Percentiles rank a stretch among this genome's conserved stretches.
Evolutionary conservation across 1,140 invertebrate genomes (phyloP).

Genomic region (Danaus plexippus): DNA sequence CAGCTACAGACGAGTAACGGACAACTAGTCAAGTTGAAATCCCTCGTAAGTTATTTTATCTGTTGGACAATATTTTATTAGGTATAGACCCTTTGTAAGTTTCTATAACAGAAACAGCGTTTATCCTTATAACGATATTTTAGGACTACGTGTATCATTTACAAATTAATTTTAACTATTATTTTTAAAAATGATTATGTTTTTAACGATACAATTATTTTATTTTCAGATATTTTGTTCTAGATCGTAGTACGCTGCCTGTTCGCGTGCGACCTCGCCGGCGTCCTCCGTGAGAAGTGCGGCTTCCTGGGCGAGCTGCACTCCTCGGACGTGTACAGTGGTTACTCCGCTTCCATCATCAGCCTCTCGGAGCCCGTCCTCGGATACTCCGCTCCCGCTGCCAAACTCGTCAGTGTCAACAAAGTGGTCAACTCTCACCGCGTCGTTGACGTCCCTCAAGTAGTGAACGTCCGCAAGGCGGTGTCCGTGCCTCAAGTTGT

Average conservation of each 20-base stretch:
- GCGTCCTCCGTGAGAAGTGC: slow-evolving; percentile 14
- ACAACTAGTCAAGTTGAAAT: slow-evolving; percentile 15
- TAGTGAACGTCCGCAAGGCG: slow-evolving; percentile 34
- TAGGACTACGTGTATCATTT: too few species aligned
- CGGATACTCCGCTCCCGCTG: slow-evolving; percentile 17
- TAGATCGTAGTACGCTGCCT: slow-evolving; percentile 16
- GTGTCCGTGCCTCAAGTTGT: slow-evolving; percentile 30
- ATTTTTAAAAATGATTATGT: slow-evolving; percentile 1
- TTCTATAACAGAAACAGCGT: too few species aligned
- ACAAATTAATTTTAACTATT: too few species aligned
- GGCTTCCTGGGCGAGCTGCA: slow-evolving; percentile 12
- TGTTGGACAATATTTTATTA: too few species aligned
- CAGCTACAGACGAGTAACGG: neutral
- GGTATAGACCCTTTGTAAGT: too few species aligned
- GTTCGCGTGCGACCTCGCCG: slow-evolving; percentile 17
- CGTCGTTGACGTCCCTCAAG: slow-evolving; percentile 31
- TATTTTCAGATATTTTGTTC: neutral
- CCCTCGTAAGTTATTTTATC: slow-evolving; percentile 12
- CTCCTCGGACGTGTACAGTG: slow-evolving; percentile 7
- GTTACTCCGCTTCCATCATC: slow-evolving; percentile 7
- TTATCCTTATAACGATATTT: too few species aligned
- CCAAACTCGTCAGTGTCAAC: slow-evolving; percentile 29
- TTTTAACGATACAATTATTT: neutral
- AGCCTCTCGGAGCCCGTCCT: too few species aligned
- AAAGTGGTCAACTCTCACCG: slow-evolving; percentile 28